These are phyloP conservation scores for Heliconius nattereri DNA, from an alignment of 1,140 invertebrate species.

Conservation along the genomic window DNA sequence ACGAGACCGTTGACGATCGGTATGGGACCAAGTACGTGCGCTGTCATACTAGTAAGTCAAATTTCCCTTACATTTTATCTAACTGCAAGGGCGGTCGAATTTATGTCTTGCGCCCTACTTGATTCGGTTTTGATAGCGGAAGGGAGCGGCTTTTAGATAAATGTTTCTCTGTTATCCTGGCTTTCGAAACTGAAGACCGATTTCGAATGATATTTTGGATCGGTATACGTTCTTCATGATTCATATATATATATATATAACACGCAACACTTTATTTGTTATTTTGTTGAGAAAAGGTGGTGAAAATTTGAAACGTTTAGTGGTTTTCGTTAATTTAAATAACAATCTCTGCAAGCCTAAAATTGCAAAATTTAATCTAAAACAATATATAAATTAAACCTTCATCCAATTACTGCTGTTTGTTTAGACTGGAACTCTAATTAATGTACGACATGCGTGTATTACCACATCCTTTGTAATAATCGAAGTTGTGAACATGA, in stretches of 20 bases:
- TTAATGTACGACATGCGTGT: background rate
- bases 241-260: background rate
- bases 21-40: constrained; percentile 44
- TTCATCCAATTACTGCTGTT: no score
- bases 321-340: no score
- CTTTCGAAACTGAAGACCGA: constrained; percentile 51
- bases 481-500: background rate
- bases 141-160: constrained; percentile 76
- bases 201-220: constrained; percentile 68
- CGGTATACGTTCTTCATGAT: background rate
- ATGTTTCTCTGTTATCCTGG: constrained; percentile 59
- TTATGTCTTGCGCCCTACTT: constrained; percentile 74
- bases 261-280: no score
- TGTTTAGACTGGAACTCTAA: no score
- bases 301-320: no score
- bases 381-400: no score
- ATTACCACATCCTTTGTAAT: background rate
- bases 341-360: no score
- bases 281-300: no score
- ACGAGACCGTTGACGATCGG: constrained; percentile 47
- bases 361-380: no score
- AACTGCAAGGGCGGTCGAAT: constrained; percentile 75
- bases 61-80: constrained; percentile 76
- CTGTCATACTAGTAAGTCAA: constrained; percentile 73
- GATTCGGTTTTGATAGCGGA: constrained; percentile 79